Evolutionary conservation across 2,113 vertebrate genomes (phyloP).

Genomic region (Columba livia): DNA sequence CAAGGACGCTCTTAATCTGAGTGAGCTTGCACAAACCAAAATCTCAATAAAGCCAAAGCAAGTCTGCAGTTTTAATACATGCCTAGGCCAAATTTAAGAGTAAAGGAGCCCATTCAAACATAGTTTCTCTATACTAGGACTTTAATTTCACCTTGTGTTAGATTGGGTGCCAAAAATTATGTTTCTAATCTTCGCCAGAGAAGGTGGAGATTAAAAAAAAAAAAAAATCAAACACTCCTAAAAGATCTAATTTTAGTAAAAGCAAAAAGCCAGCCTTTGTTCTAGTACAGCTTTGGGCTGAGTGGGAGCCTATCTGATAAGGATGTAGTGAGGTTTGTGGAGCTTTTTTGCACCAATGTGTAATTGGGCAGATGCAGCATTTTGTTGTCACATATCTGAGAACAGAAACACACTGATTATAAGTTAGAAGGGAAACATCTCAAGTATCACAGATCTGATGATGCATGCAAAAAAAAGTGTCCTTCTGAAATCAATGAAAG

Average conservation of each 20-base stretch:
- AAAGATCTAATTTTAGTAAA: neutral
- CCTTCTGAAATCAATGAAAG: neutral
- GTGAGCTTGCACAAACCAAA: neutral
- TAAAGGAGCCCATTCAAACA: neutral
- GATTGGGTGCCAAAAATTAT: neutral
- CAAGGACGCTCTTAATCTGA: neutral
- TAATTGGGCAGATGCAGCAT: neutral
- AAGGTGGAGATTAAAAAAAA: neutral
- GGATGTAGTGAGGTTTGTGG: neutral
- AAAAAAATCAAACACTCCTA: neutral
- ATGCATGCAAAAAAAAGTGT: neutral
- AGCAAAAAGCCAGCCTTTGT: neutral
- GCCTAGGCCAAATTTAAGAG: neutral
- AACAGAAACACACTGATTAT: neutral
- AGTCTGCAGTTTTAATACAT: neutral
- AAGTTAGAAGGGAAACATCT: neutral
- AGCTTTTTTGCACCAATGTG: neutral
- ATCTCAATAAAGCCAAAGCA: neutral
- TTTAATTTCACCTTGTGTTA: slow-evolving; percentile 3
- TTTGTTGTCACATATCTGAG: neutral
- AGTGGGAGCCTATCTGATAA: neutral
- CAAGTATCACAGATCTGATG: neutral
- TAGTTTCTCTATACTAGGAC: neutral
- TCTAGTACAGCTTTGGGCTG: neutral
- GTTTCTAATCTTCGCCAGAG: neutral